Conservation (phyloP, 2,888 invertebrate species). For the Cryptus armator region DNA sequence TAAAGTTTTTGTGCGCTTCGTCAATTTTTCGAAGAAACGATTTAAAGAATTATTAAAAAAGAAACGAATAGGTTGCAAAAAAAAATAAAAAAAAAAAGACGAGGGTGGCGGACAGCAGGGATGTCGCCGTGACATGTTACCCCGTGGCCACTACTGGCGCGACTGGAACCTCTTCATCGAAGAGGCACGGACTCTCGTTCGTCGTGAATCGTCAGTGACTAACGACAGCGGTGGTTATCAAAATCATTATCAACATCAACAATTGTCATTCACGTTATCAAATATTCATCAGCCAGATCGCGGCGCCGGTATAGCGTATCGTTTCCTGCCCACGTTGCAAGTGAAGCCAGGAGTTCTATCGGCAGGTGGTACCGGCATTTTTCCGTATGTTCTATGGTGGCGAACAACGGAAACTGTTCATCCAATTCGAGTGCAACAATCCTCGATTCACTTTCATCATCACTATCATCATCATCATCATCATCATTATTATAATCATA, state of each 20-base stretch:
- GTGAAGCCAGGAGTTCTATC: slow-evolving; percentile 74
- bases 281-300: slow-evolving; percentile 60
- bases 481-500: slow-evolving; percentile 66
- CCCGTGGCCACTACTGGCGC: slow-evolving; percentile 80
- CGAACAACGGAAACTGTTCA: slow-evolving; percentile 72
- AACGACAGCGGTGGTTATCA: slow-evolving; percentile 50
- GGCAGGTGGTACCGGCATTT: slow-evolving; percentile 58
- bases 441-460: slow-evolving; percentile 68
- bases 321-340: slow-evolving; percentile 74
- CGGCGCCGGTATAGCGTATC: slow-evolving; percentile 70
- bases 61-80: neutral
- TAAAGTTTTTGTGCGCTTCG: neutral
- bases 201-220: slow-evolving; percentile 43
- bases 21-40: neutral
- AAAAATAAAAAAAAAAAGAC: slow-evolving; percentile 11
- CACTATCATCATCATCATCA: slow-evolving; percentile 64
- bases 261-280: slow-evolving; percentile 50
- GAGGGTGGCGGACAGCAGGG: slow-evolving; percentile 68
- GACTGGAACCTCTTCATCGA: slow-evolving; percentile 78
- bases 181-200: slow-evolving; percentile 62
- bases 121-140: slow-evolving; percentile 84
- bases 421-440: slow-evolving; percentile 69
- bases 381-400: slow-evolving; percentile 83
- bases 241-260: slow-evolving; percentile 62
- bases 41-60: neutral